These are phyloP conservation scores for Bacillus rossius DNA, from an alignment of 1,140 invertebrate genomes.

Conservation along the genomic window DNA sequence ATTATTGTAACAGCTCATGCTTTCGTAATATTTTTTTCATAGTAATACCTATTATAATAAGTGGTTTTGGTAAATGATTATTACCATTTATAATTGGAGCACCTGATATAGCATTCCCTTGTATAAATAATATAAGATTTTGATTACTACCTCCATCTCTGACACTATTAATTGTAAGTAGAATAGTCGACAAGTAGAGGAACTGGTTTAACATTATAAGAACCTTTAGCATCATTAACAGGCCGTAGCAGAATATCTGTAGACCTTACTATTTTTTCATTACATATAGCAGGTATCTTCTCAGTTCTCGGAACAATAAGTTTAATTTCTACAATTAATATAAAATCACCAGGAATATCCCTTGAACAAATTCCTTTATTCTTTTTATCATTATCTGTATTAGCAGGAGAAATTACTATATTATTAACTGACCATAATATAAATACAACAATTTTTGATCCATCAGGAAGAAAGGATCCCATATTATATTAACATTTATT, in stretches of 20 bases:
- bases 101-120: constrained; percentile 5
- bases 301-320: neutral
- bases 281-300: constrained; percentile 2
- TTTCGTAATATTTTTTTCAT: no score
- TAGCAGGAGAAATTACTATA: neutral
- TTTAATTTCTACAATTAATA: constrained; percentile 1
- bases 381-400: no score
- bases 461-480: neutral
- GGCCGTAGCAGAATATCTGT: neutral
- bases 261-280: neutral
- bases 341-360: neutral
- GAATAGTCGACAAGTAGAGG: neutral
- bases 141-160: neutral
- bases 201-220: neutral
- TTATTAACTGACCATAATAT: no score
- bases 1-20: no score
- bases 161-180: neutral
- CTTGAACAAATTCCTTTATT: neutral
- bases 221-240: neutral
- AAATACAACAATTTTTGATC: constrained; percentile 1
- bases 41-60: no score
- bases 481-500: neutral
- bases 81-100: no score
- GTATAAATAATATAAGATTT: constrained; percentile 2
- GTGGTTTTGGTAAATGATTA: neutral